These are phyloP conservation scores for human (Homo sapiens) DNA, from an alignment of 2,113 vertebrate genomes.

Conservation along the genomic window DNA sequence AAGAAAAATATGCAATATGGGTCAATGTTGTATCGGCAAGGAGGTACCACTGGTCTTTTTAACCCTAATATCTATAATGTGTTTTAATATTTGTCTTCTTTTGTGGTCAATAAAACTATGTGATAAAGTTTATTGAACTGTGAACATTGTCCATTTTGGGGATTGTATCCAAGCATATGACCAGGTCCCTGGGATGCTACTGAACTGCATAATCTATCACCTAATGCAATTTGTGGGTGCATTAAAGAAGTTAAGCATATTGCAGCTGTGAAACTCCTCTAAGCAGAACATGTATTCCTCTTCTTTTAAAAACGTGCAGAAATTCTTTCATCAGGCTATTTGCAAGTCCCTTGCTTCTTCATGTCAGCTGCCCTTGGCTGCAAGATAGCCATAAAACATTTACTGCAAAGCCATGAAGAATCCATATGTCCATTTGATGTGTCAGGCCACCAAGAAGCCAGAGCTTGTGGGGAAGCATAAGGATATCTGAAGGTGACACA, in stretches of 20 bases:
- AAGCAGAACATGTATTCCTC: slow-evolving; percentile 20
- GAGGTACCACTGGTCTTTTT: not conserved
- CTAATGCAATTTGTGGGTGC: not conserved
- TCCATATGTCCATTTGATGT: slow-evolving; percentile 88
- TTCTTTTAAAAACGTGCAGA: slow-evolving; percentile 39
- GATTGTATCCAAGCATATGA: not conserved
- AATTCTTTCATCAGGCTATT: slow-evolving; percentile 75
- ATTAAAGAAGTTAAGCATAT: not conserved
- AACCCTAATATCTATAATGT: slow-evolving; percentile 34
- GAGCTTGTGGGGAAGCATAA: slow-evolving; percentile 85
- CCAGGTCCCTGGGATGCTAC: not conserved
- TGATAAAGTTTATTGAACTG: slow-evolving; percentile 32
- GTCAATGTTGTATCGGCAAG: slow-evolving; percentile 8
- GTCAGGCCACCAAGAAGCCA: slow-evolving; percentile 88
- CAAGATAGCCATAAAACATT: slow-evolving; percentile 83
- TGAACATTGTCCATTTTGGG: slow-evolving; percentile 24
- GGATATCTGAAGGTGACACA: slow-evolving; percentile 96
- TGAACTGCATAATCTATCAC: not conserved
- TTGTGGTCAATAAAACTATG: not conserved
- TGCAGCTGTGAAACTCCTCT: slow-evolving; percentile 34
- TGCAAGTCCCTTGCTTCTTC: slow-evolving; percentile 71
- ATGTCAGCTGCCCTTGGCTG: slow-evolving; percentile 83
- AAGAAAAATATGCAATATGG: slow-evolving; percentile 39
- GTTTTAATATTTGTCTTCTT: not conserved
- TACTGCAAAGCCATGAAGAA: slow-evolving; percentile 86